These are phyloP conservation scores for Cylas formicarius DNA, from an alignment of 1,140 invertebrate genomes.

Conservation along the genomic window DNA sequence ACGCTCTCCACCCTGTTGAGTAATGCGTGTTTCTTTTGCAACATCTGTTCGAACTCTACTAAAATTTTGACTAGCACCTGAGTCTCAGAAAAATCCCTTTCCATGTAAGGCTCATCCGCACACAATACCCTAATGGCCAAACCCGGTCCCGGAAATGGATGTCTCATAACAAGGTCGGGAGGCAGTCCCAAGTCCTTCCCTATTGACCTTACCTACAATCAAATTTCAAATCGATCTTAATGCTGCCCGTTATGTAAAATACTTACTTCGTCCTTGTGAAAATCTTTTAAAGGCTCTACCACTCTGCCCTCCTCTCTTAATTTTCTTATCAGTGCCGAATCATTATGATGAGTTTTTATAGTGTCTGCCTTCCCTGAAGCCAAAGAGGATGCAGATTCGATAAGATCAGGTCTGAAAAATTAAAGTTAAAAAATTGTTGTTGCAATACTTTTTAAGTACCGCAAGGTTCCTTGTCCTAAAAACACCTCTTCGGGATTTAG, in stretches of 20 bases:
- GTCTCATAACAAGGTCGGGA: slow-evolving; percentile 78
- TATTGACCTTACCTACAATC: slow-evolving; percentile 47
- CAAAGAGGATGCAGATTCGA: slow-evolving; percentile 89
- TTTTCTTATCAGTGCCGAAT: slow-evolving; percentile 87
- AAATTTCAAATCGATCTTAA: not conserved
- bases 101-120: slow-evolving; percentile 92
- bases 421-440: not conserved
- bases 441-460: slow-evolving; percentile 1
- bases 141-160: slow-evolving; percentile 96
- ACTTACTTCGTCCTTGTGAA: slow-evolving; percentile 96
- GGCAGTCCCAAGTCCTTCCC: slow-evolving; percentile 88
- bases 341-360: slow-evolving; percentile 99
- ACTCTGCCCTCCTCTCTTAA: slow-evolving; percentile 77
- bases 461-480: slow-evolving; percentile 60
- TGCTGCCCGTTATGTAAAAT: not conserved
- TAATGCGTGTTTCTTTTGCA: slow-evolving; percentile 87
- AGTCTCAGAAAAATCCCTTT: slow-evolving; percentile 92
- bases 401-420: slow-evolving; percentile 81
- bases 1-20: slow-evolving; percentile 80
- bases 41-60: slow-evolving; percentile 85
- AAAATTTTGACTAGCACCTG: slow-evolving; percentile 90
- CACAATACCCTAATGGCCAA: slow-evolving; percentile 93
- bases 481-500: slow-evolving; percentile 78
- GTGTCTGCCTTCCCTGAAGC: slow-evolving; percentile 84
- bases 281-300: slow-evolving; percentile 96